Conservation (phyloP, 2,797 vertebrate species). For the Diplodus sargus region DNA sequence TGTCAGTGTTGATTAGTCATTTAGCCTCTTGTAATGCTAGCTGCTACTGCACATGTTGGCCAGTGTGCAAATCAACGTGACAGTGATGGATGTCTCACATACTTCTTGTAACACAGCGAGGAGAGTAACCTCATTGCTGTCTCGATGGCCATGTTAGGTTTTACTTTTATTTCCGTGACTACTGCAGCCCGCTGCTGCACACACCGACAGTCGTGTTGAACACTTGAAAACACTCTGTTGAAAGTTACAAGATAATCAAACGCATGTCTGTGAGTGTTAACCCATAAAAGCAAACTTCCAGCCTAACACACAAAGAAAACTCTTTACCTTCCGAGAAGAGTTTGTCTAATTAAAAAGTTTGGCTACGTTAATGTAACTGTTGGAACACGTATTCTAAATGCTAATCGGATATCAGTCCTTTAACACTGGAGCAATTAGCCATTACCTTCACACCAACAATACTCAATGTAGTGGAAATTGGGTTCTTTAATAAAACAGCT, state of each 20-base stretch:
- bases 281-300: slow-evolving; percentile 5
- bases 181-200: not conserved
- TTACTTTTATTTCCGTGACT: not conserved
- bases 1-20: slow-evolving; percentile 53
- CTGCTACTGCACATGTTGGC: slow-evolving; percentile 27
- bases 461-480: slow-evolving; percentile 34
- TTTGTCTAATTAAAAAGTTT: slow-evolving; percentile 31
- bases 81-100: slow-evolving; percentile 47
- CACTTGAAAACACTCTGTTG: slow-evolving; percentile 3
- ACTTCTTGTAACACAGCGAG: slow-evolving; percentile 15
- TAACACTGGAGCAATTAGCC: slow-evolving; percentile 33
- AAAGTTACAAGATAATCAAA: not conserved
- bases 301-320: slow-evolving; percentile 9
- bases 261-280: not conserved
- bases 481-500: slow-evolving; percentile 45
- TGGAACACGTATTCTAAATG: slow-evolving; percentile 24
- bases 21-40: slow-evolving; percentile 18
- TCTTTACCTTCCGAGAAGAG: not conserved
- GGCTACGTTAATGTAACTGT: not conserved
- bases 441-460: slow-evolving; percentile 43
- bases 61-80: slow-evolving; percentile 37
- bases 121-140: not conserved
- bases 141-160: not conserved
- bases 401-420: slow-evolving; percentile 16
- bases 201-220: not conserved